Conservation (phyloP, 37 sponge, comb jelly and placozoan species). For the Cladorhizidae sp. region DNA sequence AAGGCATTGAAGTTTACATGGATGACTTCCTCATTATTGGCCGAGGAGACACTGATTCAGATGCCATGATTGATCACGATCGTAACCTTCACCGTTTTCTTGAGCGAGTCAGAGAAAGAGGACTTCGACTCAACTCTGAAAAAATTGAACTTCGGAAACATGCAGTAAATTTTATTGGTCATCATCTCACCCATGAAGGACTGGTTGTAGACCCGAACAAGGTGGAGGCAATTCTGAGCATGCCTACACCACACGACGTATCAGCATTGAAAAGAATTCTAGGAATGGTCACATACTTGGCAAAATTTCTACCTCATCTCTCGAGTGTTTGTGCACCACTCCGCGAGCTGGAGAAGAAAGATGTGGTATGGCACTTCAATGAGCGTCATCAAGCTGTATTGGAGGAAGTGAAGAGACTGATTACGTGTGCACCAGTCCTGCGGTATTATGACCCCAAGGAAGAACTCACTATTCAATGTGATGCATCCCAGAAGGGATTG, state of each 20-base stretch:
- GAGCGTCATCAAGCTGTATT: too few species aligned
- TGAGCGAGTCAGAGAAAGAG: conserved; percentile 18
- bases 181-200: conserved; percentile 1
- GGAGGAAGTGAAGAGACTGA: too few species aligned
- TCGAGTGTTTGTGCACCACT: conserved; percentile 5
- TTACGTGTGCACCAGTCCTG: too few species aligned
- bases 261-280: conserved; percentile 41
- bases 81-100: conserved; percentile 21
- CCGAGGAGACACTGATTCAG: conserved; percentile 19
- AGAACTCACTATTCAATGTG: too few species aligned
- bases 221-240: conserved; percentile 39
- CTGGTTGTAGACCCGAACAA: conserved; percentile 15
- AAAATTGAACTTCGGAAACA: conserved; percentile 12
- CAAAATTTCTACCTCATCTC: conserved; percentile 59
- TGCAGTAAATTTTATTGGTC: conserved; percentile 10
- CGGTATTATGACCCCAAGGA: too few species aligned
- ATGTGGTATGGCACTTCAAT: too few species aligned
- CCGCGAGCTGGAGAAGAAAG: too few species aligned
- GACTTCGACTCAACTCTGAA: conserved; percentile 21
- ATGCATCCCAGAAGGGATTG: too few species aligned
- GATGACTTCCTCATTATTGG: conserved; percentile 53
- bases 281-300: conserved; percentile 32
- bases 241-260: conserved; percentile 52
- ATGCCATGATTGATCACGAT: conserved; percentile 17
- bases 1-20: conserved; percentile 43